Base-by-base conservation (phyloP, 1,140 invertebrate genomes). In the Eriosoma lanigerum region DNA sequence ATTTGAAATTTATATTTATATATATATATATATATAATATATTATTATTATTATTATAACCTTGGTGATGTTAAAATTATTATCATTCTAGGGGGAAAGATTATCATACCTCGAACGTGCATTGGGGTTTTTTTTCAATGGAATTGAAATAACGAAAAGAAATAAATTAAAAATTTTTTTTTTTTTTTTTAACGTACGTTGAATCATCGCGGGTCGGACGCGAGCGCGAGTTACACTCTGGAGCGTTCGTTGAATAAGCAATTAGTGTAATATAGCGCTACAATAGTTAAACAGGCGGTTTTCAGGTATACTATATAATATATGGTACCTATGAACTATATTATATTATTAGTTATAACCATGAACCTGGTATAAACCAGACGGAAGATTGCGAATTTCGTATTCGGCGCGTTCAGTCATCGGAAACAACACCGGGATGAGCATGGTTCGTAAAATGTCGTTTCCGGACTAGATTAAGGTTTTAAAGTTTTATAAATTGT, bases 21-120 rank as follows among this genome's bases (percentile, higher is more conserved):
- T n/a, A n/a, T n/a, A n/a, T n/a, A n/a, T n/a, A n/a, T n/a, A n/a
- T n/a, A n/a, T n/a, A n/a, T n/a, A n/a, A n/a, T n/a, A n/a, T 38
- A 4, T 38, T 38, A 38, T 38, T 38, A 38, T 38, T 38, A 38
- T 38, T 38, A 38, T 38, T 38, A 15, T 66, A 66, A 26, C 64
- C 64, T 66, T 66, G 64, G 38, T 32, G 64, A 44, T 21, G 64
- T 46, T 66, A 32, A 32, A 46, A 66, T n/a, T 60, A n/a, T 66
- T 24, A 19, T 17, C 29, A 17, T 19, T 32, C 17, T 66, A 17
- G 4, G 15, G n/a, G 5, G 52, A 54, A n/a, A 19, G 19, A n/a
- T 17, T 15, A 15, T 12, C 19, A 15, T 13, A 21, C 21, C 10
- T 26, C 64, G 29, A 17, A 66, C 64, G 64, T 66, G 60, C 32